phyloP scores from a whole-genome alignment of 1,140 invertebrate species.

The Marisa cornuarietis region DNA sequence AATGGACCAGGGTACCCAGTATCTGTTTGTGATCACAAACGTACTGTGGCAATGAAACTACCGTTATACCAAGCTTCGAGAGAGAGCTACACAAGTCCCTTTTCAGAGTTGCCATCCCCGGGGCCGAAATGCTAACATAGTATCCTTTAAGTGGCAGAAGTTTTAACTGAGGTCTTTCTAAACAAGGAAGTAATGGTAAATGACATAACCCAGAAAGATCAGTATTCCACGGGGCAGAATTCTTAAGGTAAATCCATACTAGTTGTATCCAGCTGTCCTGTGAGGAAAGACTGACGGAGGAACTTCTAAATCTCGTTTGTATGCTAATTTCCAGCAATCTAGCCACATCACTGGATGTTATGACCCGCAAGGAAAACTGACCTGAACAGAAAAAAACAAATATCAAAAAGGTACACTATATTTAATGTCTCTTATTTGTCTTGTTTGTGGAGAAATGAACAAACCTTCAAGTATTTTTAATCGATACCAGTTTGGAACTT shows the following conservation, averaged over 20 bases:
- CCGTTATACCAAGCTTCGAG: conserved; percentile 13
- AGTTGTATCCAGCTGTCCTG: conserved; percentile 16
- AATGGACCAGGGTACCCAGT: conserved; percentile 18
- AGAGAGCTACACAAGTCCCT: neutral
- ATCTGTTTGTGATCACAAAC: neutral
- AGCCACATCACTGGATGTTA: neutral
- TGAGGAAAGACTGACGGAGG: neutral
- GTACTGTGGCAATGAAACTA: conserved; percentile 14
- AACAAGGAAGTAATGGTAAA: conserved; percentile 10
- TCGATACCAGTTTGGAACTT: too few relatives aligned
- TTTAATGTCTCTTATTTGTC: too few relatives aligned
- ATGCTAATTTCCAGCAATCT: neutral
- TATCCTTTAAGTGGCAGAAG: conserved; percentile 10
- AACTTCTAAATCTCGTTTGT: neutral
- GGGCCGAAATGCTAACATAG: conserved; percentile 2
- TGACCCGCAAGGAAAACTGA: neutral
- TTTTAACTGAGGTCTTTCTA: neutral
- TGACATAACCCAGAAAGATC: neutral
- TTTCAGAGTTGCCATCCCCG: neutral
- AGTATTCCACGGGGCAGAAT: neutral
- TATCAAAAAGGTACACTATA: too few relatives aligned
- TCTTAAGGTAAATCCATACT: conserved; percentile 13
- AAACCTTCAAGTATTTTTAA: too few relatives aligned
- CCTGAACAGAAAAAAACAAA: conserved; percentile 7
- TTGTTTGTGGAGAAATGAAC: too few relatives aligned